A percentile compares a stretch with the other conserved stretches of the same genome.
These are phyloP conservation scores for Anarsia innoxiella DNA, from an alignment of 2,888 invertebrate species.

Conservation along the genomic window DNA sequence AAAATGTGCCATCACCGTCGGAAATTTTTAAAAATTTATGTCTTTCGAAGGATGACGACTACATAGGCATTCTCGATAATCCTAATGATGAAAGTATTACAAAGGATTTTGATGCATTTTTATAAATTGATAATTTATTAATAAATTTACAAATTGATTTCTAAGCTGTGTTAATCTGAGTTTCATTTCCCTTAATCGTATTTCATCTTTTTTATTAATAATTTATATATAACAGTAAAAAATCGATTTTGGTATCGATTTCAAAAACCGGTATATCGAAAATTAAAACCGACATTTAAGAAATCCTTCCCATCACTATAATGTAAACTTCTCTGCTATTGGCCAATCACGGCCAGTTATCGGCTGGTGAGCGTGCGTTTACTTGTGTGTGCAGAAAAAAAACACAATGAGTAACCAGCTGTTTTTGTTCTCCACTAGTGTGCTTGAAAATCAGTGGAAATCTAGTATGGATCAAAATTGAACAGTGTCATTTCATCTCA, in stretches of 20 bases:
- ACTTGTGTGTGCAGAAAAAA: conserved; percentile 30
- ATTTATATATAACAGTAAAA: no score
- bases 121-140: no score
- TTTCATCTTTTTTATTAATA: no score
- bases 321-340: neutral
- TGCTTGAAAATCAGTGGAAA: conserved; percentile 52
- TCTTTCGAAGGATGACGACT: conserved; percentile 66
- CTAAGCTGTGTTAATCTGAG: no score
- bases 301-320: no score
- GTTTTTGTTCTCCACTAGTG: conserved; percentile 58
- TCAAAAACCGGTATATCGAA: no score
- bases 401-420: conserved; percentile 63
- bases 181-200: no score
- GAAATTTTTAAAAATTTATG: conserved; percentile 78
- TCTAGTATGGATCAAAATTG: conserved; percentile 66
- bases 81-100: no score
- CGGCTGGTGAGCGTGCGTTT: conserved; percentile 10
- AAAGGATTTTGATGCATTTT: no score
- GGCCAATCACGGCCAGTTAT: conserved; percentile 11
- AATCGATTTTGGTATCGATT: no score
- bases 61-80: conserved; percentile 25
- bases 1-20: conserved; percentile 78
- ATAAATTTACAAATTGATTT: no score
- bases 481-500: conserved; percentile 52
- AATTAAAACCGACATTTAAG: no score